These are phyloP conservation scores for Frankliniella fusca DNA, from an alignment of 2,888 invertebrate species.

Conservation along the genomic window DNA sequence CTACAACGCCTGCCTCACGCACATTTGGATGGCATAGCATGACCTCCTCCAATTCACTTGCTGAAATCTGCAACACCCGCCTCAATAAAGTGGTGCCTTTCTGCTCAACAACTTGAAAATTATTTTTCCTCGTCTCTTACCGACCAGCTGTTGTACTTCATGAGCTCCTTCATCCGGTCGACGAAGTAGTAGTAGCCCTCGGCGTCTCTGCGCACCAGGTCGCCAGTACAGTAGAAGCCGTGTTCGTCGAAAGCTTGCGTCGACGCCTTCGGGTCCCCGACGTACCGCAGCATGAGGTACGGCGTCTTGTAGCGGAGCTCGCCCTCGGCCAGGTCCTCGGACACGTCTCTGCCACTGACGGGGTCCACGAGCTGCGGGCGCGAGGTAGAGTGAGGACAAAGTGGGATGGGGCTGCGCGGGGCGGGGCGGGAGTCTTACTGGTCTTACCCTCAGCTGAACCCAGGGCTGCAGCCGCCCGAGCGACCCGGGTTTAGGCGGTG, in stretches of 20 bases:
- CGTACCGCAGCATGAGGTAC: conserved; percentile 13
- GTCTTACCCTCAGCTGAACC: not conserved
- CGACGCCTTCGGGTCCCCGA: conserved; percentile 9
- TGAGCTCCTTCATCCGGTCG: conserved; percentile 16
- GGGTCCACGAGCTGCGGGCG: conserved; percentile 9
- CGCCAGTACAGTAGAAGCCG: not conserved
- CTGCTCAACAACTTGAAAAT: no score
- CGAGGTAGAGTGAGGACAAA: not conserved
- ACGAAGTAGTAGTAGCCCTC: conserved; percentile 17
- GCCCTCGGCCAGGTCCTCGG: not conserved
- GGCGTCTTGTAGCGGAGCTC: conserved; percentile 18
- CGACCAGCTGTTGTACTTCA: conserved; percentile 16
- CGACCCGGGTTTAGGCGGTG: not conserved
- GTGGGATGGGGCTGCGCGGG: not conserved
- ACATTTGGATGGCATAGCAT: not conserved
- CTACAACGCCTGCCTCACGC: not conserved
- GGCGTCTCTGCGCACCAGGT: not conserved
- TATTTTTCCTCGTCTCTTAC: not conserved
- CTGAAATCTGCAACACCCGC: not conserved
- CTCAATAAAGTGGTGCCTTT: no score
- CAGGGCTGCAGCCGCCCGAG: not conserved
- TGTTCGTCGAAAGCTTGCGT: conserved; percentile 1
- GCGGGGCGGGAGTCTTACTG: not conserved
- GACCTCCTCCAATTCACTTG: not conserved
- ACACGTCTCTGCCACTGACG: not conserved